Evolutionary conservation across 2,113 vertebrate species (phyloP).

Genomic region (Saccopteryx bilineata): DNA sequence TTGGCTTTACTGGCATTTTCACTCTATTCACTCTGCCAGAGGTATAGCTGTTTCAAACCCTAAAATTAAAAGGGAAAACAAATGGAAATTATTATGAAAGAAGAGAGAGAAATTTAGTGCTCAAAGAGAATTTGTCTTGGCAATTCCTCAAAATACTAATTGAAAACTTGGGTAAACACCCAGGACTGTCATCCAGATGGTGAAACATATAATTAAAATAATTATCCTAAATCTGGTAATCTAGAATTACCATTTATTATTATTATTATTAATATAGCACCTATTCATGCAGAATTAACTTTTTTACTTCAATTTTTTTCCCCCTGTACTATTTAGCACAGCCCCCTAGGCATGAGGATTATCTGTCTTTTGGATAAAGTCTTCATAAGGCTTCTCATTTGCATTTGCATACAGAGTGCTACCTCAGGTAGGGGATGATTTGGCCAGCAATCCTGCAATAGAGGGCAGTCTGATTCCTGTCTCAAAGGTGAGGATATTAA

Average conservation of each 20-base stretch:
- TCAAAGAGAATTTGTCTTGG: constrained; percentile 71
- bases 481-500: neutral
- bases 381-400: neutral
- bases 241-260: constrained; percentile 83
- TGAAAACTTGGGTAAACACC: constrained; percentile 83
- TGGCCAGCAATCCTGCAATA: neutral
- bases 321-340: constrained; percentile 2
- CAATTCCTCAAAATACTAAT: constrained; percentile 78
- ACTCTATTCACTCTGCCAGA: neutral
- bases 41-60: constrained; percentile 1
- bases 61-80: constrained; percentile 73
- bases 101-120: constrained; percentile 47
- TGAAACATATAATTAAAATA: constrained; percentile 85
- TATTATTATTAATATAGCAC: constrained; percentile 83
- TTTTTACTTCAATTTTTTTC: constrained; percentile 48
- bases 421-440: too few species aligned
- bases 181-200: constrained; percentile 82
- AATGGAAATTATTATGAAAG: constrained; percentile 72
- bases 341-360: neutral
- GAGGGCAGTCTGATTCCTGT: neutral
- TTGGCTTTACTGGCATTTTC: neutral
- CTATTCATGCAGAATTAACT: constrained; percentile 77
- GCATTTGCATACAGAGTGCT: neutral
- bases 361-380: constrained; percentile 41
- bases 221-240: constrained; percentile 81